Evolutionary conservation across 2,888 invertebrate species (phyloP).

Genomic region (Habrosyne pyritoides): DNA sequence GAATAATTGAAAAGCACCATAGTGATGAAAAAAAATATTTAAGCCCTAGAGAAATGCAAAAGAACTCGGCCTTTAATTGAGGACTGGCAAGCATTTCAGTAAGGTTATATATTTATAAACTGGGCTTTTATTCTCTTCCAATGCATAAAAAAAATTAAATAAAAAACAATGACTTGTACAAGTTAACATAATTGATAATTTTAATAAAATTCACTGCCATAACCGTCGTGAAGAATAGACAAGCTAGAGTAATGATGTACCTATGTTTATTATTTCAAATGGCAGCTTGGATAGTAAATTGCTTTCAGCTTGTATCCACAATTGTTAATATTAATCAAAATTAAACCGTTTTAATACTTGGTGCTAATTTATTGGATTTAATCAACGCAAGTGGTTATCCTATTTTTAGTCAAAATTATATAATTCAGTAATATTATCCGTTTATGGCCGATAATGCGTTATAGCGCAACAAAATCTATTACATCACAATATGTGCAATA

Average conservation of each 20-base stretch:
- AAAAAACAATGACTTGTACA: too few species aligned
- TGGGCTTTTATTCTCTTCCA: too few species aligned
- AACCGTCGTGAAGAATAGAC: not conserved
- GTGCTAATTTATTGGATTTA: conserved; percentile 36
- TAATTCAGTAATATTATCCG: not conserved
- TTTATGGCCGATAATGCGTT: not conserved
- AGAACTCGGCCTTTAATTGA: too few species aligned
- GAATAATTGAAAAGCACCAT: not conserved
- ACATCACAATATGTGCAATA: conserved; percentile 1
- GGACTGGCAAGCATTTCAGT: too few species aligned
- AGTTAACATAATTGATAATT: too few species aligned
- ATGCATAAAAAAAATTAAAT: too few species aligned
- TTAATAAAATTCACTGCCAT: not conserved
- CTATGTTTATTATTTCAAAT: not conserved
- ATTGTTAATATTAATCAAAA: not conserved
- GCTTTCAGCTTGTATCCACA: not conserved
- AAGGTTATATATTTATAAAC: too few species aligned
- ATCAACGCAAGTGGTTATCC: too few species aligned
- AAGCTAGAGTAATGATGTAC: not conserved
- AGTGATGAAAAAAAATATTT: not conserved
- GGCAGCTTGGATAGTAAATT: not conserved
- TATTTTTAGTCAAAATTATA: not conserved
- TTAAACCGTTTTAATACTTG: conserved; percentile 21
- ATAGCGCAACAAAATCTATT: not conserved
- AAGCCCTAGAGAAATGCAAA: too few species aligned